Conservation (phyloP, 2,888 invertebrate genomes). For the Dinocampus coccinellae region DNA sequence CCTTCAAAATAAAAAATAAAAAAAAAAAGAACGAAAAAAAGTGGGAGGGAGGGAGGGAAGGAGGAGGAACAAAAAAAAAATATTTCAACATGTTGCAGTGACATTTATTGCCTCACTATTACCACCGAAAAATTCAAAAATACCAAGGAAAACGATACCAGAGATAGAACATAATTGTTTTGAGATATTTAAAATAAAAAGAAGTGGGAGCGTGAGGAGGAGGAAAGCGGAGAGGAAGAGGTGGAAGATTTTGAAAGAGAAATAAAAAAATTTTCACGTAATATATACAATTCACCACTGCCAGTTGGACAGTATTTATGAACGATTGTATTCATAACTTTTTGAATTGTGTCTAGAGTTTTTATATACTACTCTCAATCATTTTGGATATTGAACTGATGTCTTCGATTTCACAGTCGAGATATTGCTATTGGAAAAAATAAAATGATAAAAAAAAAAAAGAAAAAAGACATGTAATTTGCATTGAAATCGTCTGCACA, state of each 20-base stretch:
- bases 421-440: background rate
- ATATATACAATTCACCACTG: background rate
- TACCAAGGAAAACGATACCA: background rate
- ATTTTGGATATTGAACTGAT: background rate
- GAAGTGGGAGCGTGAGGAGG: no score
- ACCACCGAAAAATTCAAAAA: slow-evolving; percentile 15
- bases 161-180: background rate
- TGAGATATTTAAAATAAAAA: no score
- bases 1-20: slow-evolving; percentile 25
- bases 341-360: background rate
- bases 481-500: slow-evolving; percentile 29
- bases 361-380: background rate
- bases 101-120: slow-evolving; percentile 39
- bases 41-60: no score
- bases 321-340: slow-evolving; percentile 2
- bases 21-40: no score
- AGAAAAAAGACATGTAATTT: slow-evolving; percentile 26
- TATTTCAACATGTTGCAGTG: slow-evolving; percentile 34
- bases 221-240: no score
- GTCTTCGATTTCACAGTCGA: slow-evolving; percentile 1
- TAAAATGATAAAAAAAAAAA: background rate
- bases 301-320: background rate
- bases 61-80: background rate
- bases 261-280: background rate
- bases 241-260: background rate